phyloP scores from a whole-genome alignment of 2,888 invertebrate species.

The Hirtodrosophila alboralis region DNA sequence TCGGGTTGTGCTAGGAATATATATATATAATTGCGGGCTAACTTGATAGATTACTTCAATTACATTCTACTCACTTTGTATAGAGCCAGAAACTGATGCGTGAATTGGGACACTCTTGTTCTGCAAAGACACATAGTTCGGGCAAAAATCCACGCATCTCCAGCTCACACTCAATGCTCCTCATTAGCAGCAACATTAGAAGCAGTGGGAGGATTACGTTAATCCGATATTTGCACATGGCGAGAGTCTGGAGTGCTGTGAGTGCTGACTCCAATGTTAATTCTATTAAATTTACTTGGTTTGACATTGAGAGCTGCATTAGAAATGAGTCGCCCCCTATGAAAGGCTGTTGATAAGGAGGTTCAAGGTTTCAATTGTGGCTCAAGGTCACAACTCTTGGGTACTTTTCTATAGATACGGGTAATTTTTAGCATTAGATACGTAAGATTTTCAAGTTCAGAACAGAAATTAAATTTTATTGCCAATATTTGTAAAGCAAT shows the following conservation, averaged over 20 bases:
- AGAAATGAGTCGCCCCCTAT: conserved; percentile 37
- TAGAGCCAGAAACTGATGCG: conserved; percentile 87
- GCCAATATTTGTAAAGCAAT: neutral
- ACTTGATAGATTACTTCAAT: rapidly evolving
- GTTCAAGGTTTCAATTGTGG: conserved; percentile 49
- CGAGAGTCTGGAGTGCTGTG: conserved; percentile 43
- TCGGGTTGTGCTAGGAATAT: conserved; percentile 22
- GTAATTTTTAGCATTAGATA: neutral
- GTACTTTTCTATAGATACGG: conserved; percentile 19
- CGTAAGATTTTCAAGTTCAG: conserved; percentile 14
- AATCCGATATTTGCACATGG: conserved; percentile 48
- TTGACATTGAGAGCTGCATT: conserved; percentile 37
- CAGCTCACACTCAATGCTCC: conserved; percentile 2
- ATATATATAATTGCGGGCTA: neutral
- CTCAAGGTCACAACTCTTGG: conserved; percentile 38
- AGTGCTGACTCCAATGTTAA: conserved; percentile 19
- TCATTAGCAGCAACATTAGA: conserved; percentile 3
- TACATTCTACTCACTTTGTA: conserved; percentile 85
- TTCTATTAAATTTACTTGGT: conserved; percentile 59
- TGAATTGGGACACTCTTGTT: conserved; percentile 85
- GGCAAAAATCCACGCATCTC: conserved; percentile 29
- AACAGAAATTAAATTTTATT: conserved; percentile 11
- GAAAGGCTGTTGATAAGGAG: conserved; percentile 41
- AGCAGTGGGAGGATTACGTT: conserved; percentile 2
- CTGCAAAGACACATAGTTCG: conserved; percentile 61